Percentiles rank a stretch among this genome's conserved stretches.
Evolutionary conservation across 2,113 vertebrate genomes (phyloP).

Genomic region (Xerus inauris): DNA sequence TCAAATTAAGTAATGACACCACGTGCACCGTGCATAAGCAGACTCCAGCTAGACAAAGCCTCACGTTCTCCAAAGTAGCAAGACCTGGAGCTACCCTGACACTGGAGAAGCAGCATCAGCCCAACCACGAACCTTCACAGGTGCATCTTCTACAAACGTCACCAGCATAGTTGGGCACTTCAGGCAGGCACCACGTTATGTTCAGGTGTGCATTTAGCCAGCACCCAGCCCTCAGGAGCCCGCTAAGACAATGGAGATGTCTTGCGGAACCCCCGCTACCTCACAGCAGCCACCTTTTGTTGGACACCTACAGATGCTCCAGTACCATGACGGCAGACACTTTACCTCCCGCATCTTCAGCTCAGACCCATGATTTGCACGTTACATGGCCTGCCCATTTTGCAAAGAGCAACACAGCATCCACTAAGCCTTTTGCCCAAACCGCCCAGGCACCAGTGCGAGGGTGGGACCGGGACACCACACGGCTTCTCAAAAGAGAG

Average conservation of each 20-base stretch:
- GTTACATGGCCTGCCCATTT: neutral
- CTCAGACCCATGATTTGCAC: neutral
- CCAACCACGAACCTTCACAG: neutral
- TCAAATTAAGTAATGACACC: fast-evolving
- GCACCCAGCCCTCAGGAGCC: neutral
- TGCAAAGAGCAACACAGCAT: neutral
- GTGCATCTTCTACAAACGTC: fast-evolving
- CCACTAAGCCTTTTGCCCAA: neutral
- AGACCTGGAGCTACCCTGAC: neutral
- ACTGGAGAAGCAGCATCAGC: neutral
- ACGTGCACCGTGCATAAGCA: fast-evolving
- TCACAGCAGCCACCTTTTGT: neutral
- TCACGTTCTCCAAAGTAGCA: neutral
- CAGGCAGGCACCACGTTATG: neutral
- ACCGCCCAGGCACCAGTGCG: too few species aligned
- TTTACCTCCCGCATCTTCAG: neutral
- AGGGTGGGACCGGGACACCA: neutral
- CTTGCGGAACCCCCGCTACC: neutral
- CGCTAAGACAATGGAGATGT: too few species aligned
- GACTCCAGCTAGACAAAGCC: fast-evolving
- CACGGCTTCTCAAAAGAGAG: neutral
- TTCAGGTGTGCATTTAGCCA: too few species aligned
- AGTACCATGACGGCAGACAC: too few species aligned
- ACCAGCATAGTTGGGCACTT: fast-evolving
- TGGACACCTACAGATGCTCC: fast-evolving